These are phyloP conservation scores for Onthophagus sagittarius DNA, from an alignment of 2,888 invertebrate genomes.

Conservation along the genomic window DNA sequence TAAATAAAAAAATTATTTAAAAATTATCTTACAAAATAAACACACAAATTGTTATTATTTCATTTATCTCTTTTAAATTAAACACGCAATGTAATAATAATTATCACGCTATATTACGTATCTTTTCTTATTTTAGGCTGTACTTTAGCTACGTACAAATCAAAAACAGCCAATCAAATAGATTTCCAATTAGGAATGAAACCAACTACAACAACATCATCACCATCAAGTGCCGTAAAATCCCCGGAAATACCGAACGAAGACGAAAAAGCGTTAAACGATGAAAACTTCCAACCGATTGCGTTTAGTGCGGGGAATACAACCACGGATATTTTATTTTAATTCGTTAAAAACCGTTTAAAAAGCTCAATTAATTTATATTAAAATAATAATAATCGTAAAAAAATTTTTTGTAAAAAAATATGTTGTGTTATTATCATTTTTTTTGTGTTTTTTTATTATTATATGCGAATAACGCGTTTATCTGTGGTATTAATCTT, in stretches of 20 bases:
- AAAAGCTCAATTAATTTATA: not conserved
- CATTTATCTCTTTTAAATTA: not conserved
- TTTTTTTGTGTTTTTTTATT: not conserved
- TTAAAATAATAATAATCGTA: not conserved
- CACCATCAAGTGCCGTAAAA: not conserved
- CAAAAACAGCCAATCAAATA: slow-evolving; percentile 66
- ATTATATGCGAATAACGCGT: not conserved
- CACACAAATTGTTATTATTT: not conserved
- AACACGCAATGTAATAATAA: not conserved
- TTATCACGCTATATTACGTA: not conserved
- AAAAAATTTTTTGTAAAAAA: not conserved
- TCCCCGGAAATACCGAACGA: slow-evolving; percentile 25
- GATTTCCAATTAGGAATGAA: slow-evolving; percentile 78
- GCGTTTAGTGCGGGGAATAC: slow-evolving; percentile 45
- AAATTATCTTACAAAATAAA: not conserved
- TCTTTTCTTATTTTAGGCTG: slow-evolving; percentile 49
- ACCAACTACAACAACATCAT: slow-evolving; percentile 44
- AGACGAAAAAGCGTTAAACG: slow-evolving; percentile 27
- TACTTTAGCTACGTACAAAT: slow-evolving; percentile 76
- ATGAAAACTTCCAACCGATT: slow-evolving; percentile 40
- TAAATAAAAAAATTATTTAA: slow-evolving; percentile 27
- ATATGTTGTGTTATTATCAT: not conserved
- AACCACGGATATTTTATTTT: slow-evolving; percentile 46
- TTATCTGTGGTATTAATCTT: not conserved
- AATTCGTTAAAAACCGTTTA: slow-evolving; percentile 14